Evolutionary conservation across 1,140 invertebrate species (phyloP).

Genomic region (Linepithema humile): DNA sequence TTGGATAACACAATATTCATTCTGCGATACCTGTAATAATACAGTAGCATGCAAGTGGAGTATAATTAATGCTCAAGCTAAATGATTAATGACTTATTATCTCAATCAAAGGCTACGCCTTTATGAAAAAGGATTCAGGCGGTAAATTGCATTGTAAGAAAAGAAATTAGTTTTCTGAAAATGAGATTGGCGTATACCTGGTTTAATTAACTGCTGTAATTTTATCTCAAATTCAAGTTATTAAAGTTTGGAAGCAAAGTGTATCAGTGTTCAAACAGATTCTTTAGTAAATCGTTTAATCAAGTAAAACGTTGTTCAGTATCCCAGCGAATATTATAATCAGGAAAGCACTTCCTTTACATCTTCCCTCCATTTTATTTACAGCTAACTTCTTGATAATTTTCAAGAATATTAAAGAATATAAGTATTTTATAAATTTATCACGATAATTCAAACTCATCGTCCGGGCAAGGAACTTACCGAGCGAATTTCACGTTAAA

Average conservation of each 20-base stretch:
- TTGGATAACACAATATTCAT: neutral
- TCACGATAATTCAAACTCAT: neutral
- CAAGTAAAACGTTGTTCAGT: conserved; percentile 17
- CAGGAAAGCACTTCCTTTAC: neutral
- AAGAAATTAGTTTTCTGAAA: neutral
- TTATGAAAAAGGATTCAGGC: neutral
- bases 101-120: neutral
- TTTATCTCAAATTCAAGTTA: conserved; percentile 33
- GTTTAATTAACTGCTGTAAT: conserved; percentile 49
- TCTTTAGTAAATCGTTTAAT: conserved; percentile 33
- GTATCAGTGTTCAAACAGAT: conserved; percentile 4
- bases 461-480: neutral
- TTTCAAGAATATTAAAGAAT: neutral
- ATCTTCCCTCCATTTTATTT: neutral
- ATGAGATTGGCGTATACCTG: neutral
- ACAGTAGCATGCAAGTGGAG: neutral
- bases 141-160: conserved; percentile 6
- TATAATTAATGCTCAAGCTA: neutral
- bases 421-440: conserved; percentile 16
- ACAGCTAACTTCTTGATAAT: neutral
- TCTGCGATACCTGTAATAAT: neutral
- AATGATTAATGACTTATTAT: neutral
- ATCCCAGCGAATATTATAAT: neutral
- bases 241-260: neutral
- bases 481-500: conserved; percentile 40